Evolutionary conservation across 2,888 invertebrate species (phyloP).

Genomic region (Melanotus villosus): DNA sequence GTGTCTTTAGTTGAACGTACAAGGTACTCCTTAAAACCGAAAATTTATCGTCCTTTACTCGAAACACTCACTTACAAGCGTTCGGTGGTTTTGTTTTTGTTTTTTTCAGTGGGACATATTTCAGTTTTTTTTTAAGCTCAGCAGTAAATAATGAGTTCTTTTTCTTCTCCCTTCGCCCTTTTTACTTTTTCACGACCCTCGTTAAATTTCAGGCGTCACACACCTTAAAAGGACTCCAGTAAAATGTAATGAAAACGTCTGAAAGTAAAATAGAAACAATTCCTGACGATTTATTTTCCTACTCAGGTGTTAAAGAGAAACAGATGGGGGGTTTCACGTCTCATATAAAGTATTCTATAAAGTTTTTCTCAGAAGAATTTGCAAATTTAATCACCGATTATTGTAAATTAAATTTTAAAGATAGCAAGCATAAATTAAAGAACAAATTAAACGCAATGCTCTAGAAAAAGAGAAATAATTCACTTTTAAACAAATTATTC

Average conservation of each 20-base stretch:
- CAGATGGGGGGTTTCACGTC: too few relatives aligned
- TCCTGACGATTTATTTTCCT: background rate
- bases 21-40: background rate
- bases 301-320: background rate
- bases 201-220: background rate
- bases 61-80: constrained; percentile 22
- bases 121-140: constrained; percentile 1
- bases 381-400: too few relatives aligned
- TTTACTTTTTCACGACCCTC: constrained; percentile 1
- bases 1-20: background rate
- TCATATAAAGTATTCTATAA: too few relatives aligned
- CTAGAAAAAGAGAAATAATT: too few relatives aligned
- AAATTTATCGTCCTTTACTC: constrained; percentile 27
- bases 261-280: background rate
- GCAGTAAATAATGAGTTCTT: background rate
- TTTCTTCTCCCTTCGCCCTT: background rate
- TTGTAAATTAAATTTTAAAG: too few relatives aligned
- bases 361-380: too few relatives aligned
- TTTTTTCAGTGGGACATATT: constrained; percentile 8
- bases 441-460: too few relatives aligned
- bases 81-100: constrained; percentile 9
- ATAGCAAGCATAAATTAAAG: too few relatives aligned
- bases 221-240: constrained; percentile 1
- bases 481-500: too few relatives aligned
- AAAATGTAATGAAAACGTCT: constrained; percentile 2